phyloP scores from a whole-genome alignment of 2,797 vertebrate genomes.

The Chelon auratus region DNA sequence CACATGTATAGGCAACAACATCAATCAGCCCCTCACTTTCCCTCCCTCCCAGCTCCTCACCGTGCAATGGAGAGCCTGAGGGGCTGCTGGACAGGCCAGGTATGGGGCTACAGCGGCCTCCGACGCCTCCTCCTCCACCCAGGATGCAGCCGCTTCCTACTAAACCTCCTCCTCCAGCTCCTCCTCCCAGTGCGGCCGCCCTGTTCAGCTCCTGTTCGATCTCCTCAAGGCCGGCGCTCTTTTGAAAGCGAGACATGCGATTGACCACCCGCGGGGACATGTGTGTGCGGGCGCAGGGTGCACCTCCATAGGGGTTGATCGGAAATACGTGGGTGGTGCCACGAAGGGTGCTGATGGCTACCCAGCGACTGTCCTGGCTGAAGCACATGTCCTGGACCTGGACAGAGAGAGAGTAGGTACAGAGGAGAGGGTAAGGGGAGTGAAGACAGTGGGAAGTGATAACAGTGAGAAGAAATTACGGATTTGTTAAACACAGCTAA shows the following conservation, averaged over 20 bases:
- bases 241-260: slow-evolving; percentile 98
- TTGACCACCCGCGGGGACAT: slow-evolving; percentile 97
- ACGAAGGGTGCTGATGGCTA: slow-evolving; percentile 95
- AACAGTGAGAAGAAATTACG: neutral
- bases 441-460: neutral
- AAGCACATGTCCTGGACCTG: slow-evolving; percentile 99
- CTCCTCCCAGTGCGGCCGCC: slow-evolving; percentile 79
- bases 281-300: slow-evolving; percentile 95
- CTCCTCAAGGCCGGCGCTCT: slow-evolving; percentile 97
- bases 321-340: slow-evolving; percentile 98
- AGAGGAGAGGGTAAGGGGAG: neutral
- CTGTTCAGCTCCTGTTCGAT: slow-evolving; percentile 96
- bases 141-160: slow-evolving; percentile 73
- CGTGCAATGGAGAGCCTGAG: slow-evolving; percentile 93
- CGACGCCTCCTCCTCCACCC: slow-evolving; percentile 72
- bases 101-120: slow-evolving; percentile 95
- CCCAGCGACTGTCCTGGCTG: slow-evolving; percentile 98
- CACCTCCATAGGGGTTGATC: slow-evolving; percentile 95
- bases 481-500: neutral
- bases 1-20: neutral
- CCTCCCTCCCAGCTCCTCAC: slow-evolving; percentile 78
- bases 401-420: slow-evolving; percentile 7
- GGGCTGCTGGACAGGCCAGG: slow-evolving; percentile 95
- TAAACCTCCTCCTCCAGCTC: slow-evolving; percentile 51
- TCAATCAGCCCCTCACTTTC: neutral